phyloP scores from a whole-genome alignment of 2,888 invertebrate species.

The Scaptomyza flava region DNA sequence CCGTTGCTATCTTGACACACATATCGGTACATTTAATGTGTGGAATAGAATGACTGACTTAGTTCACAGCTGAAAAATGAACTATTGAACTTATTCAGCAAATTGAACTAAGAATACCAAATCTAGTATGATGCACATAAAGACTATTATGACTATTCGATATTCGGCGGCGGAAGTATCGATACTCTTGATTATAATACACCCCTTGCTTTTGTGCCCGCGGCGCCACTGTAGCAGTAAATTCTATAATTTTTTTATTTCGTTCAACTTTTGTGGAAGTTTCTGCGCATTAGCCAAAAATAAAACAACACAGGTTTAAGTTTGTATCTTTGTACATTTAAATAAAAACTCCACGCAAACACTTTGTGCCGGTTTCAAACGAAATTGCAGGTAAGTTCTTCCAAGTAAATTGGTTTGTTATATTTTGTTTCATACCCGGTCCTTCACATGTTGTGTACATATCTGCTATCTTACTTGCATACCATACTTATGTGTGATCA shows the following conservation, averaged over 20 bases:
- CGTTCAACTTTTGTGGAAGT: slow-evolving; percentile 56
- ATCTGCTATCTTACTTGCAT: slow-evolving; percentile 15
- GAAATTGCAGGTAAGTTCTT: slow-evolving; percentile 55
- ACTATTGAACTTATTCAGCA: no score
- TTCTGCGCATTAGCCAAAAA: slow-evolving; percentile 47
- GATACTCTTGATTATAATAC: slow-evolving; percentile 42
- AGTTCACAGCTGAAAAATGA: no score
- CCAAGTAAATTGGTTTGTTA: slow-evolving; percentile 33
- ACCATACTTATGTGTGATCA: slow-evolving; percentile 42
- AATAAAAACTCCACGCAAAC: slow-evolving; percentile 55
- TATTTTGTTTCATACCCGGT: slow-evolving; percentile 21
- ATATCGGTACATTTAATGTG: no score
- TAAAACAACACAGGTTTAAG: slow-evolving; percentile 41
- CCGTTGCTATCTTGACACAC: no score
- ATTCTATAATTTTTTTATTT: slow-evolving; percentile 56
- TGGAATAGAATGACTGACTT: no score
- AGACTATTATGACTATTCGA: no score
- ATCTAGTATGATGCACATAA: no score
- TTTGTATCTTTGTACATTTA: slow-evolving; percentile 46
- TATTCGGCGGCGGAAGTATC: slow-evolving; percentile 30
- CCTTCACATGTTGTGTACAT: neutral
- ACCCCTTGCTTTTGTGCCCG: slow-evolving; percentile 59
- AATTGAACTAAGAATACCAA: no score
- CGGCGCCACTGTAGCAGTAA: slow-evolving; percentile 54
- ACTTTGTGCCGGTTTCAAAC: slow-evolving; percentile 53